phyloP scores from a whole-genome alignment of 2,797 vertebrate genomes.

The Todus mexicanus region DNA sequence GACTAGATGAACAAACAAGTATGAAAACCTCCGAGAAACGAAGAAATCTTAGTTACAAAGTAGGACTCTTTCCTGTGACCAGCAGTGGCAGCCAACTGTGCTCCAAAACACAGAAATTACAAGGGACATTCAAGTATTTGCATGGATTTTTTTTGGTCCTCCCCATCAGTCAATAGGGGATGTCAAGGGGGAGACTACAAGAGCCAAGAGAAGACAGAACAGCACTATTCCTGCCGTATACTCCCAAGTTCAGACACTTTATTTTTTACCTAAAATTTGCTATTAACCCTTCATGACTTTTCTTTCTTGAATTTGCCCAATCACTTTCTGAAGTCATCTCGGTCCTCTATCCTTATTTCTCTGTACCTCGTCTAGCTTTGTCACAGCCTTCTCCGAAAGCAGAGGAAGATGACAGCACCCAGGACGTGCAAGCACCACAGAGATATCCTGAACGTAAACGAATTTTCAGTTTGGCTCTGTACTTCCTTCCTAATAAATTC shows the following conservation, averaged over 20 bases:
- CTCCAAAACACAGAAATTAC: not conserved
- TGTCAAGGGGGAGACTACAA: fast-evolving
- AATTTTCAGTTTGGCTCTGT: not conserved
- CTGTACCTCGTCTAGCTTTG: not conserved
- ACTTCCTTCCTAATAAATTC: not conserved
- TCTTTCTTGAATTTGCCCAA: not conserved
- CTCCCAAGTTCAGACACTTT: not conserved
- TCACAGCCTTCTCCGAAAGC: not conserved
- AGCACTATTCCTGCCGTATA: not conserved
- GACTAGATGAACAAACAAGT: not conserved
- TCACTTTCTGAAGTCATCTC: not conserved
- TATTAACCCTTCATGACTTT: not conserved
- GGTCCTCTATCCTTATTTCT: not conserved
- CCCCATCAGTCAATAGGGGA: not conserved
- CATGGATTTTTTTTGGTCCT: not conserved
- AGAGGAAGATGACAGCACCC: not conserved
- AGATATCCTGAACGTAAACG: not conserved
- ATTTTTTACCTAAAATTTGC: not conserved
- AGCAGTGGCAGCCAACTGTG: not conserved
- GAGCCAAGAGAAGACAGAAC: not conserved
- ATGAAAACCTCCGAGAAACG: not conserved
- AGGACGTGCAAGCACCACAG: not conserved
- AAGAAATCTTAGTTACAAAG: not conserved
- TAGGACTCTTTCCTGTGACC: not conserved
- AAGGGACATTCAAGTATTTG: not conserved